phyloP scores from a whole-genome alignment of 2,797 vertebrate genomes.

The Enteromius thamalakanensis region DNA sequence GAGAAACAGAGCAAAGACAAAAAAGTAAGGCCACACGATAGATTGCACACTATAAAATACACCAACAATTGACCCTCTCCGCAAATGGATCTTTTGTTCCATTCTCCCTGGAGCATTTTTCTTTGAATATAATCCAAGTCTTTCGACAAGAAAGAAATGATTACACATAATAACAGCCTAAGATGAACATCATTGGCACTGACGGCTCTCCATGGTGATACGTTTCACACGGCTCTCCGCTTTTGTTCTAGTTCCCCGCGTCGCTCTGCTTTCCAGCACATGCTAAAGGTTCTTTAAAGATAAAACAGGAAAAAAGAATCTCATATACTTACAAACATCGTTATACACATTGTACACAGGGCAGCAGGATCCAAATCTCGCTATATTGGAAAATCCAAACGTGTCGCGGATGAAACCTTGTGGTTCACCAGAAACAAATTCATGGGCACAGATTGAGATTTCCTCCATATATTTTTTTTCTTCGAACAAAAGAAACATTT shows the following conservation, averaged over 20 bases:
- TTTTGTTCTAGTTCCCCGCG: conserved; percentile 3
- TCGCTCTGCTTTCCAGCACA: conserved; percentile 36
- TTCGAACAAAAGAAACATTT: conserved; percentile 35
- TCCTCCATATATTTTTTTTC: not conserved
- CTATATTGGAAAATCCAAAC: not conserved
- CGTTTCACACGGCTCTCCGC: conserved; percentile 27
- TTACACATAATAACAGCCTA: conserved; percentile 52
- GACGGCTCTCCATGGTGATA: conserved; percentile 40
- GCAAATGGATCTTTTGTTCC: conserved; percentile 51
- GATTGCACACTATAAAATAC: conserved; percentile 65
- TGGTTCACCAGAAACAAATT: not conserved
- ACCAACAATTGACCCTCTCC: conserved; percentile 58
- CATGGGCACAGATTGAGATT: conserved; percentile 23
- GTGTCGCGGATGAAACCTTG: not conserved
- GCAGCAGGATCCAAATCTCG: not conserved
- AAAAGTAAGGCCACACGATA: conserved; percentile 65
- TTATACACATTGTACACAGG: conserved; percentile 47
- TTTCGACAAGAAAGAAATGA: conserved; percentile 46
- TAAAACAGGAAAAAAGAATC: conserved; percentile 45
- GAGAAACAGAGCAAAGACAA: conserved; percentile 57
- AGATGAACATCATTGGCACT: conserved; percentile 45
- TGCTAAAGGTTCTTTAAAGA: conserved; percentile 36
- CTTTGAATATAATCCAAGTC: conserved; percentile 54
- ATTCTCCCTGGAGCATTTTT: conserved; percentile 44
- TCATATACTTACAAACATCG: conserved; percentile 41